Evolutionary conservation across 2,888 invertebrate species (phyloP).

Genomic region (Torymus tubicola): DNA sequence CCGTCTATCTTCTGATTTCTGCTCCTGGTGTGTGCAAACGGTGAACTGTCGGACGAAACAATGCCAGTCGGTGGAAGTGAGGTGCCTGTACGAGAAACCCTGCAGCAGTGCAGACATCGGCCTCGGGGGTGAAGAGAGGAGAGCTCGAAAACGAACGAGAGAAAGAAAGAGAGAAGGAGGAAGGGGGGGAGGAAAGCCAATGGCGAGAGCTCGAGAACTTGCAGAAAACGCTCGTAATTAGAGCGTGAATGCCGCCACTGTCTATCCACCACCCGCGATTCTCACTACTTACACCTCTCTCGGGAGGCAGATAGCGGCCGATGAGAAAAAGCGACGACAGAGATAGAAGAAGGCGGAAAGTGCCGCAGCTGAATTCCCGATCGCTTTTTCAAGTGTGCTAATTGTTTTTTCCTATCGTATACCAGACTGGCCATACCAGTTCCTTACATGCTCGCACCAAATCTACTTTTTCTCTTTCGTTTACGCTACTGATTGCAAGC

Average conservation of each 20-base stretch:
- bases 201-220: constrained; percentile 15
- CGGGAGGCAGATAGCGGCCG: not conserved
- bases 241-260: constrained; percentile 45
- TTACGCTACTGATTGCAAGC: too few species aligned
- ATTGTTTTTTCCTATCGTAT: constrained; percentile 46
- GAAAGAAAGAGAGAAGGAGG: constrained; percentile 26
- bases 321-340: constrained; percentile 1
- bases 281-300: constrained; percentile 2
- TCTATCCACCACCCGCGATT: not conserved
- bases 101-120: too few species aligned
- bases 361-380: constrained; percentile 20
- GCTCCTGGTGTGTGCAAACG: not conserved
- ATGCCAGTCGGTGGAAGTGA: constrained; percentile 17
- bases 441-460: not conserved
- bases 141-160: constrained; percentile 2
- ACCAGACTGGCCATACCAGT: too few species aligned
- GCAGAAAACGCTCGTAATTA: constrained; percentile 49
- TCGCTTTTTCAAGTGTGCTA: constrained; percentile 47
- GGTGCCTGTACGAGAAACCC: constrained; percentile 14
- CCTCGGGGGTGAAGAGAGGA: too few species aligned
- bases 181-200: not conserved
- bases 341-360: not conserved
- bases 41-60: constrained; percentile 39
- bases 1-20: not conserved
- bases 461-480: constrained; percentile 10